Base-by-base conservation (phyloP, 1,140 invertebrate genomes). In the Mamestra configurata region DNA sequence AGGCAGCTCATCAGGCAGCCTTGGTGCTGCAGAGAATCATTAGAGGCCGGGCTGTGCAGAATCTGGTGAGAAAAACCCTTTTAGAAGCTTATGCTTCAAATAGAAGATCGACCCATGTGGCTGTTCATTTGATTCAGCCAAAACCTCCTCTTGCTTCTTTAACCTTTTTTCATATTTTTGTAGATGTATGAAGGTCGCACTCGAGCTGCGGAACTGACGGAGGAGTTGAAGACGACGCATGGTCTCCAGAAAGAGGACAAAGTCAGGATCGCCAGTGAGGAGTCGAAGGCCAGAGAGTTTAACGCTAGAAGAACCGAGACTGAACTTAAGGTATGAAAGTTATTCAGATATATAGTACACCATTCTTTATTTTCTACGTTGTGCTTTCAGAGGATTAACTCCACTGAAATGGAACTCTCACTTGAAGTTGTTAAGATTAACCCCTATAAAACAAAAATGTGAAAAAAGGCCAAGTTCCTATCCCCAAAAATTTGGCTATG, bases 101-200 rank as follows among this genome's bases (percentile, higher is more conserved):
- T 31, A 3, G 5, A 31, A 31, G 2, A 31, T 31, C 27, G 27
- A 31, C 5, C 27, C 5, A 5, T 31, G 5, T 5, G 27, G 27
- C 27, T 31, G 27, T 31, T 31, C n/a, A n/a, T n/a, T n/a, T n/a
- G n/a, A n/a, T n/a, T n/a, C n/a, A n/a, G n/a, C n/a, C n/a, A n/a
- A n/a, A n/a, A n/a, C n/a, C n/a, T n/a, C n/a, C n/a, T n/a, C 1
- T 31, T 31, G 27, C 5, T 31, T 31, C 1, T 31, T 5, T 31
- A 31, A 31, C 27, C 27, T 3, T 3, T 31, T 5, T 31, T 31
- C 27, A 31, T 64, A 57, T 53, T 10, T n/a, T 22, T 4, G 0
- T 80, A 97, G 97, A 97, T 97, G 95, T 96, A 96, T 88, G 96
- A 97, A 92, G 97, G 96, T 15, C 96, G 97, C 70, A 95, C 96